Percentiles rank a stretch among this genome's conserved stretches.
phyloP scores from a whole-genome alignment of 53 echinoderm and acorn worm genomes.

The Crossaster papposus region DNA sequence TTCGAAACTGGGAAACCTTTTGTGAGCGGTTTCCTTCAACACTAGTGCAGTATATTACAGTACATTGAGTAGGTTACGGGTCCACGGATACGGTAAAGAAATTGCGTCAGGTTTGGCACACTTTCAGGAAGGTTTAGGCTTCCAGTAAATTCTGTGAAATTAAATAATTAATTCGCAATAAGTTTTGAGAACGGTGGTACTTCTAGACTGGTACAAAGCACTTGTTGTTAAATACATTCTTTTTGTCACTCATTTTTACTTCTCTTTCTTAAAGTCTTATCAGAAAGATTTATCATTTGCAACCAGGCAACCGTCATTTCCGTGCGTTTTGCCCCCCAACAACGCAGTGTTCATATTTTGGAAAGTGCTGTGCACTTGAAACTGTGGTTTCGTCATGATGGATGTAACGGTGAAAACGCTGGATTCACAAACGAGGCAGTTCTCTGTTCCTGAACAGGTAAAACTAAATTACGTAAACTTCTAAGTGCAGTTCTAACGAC shows the following conservation, averaged over 20 bases:
- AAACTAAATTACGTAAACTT: neutral
- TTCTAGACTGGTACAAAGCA: neutral
- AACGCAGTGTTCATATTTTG: too few relatives aligned
- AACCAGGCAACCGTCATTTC: neutral
- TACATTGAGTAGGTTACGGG: too few relatives aligned
- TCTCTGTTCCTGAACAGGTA: constrained; percentile 89
- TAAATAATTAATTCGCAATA: neutral
- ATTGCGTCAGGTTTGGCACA: neutral
- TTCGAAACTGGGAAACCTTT: neutral
- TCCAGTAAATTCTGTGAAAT: neutral
- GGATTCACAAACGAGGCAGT: constrained; percentile 86
- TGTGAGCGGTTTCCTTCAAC: too few relatives aligned
- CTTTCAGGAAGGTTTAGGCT: neutral
- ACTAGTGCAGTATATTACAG: neutral
- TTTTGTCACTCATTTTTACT: too few relatives aligned
- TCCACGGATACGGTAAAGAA: neutral
- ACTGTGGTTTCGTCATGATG: constrained; percentile 69
- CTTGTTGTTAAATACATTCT: too few relatives aligned
- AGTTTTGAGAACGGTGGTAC: neutral
- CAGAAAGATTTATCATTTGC: neutral
- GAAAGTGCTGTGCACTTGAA: neutral
- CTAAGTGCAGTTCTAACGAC: too few relatives aligned
- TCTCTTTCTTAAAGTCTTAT: too few relatives aligned
- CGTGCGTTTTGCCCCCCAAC: too few relatives aligned
- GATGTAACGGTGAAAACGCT: constrained; percentile 92